Conservation (phyloP, 1,140 invertebrate species). For the Phymastichus coffea region DNA sequence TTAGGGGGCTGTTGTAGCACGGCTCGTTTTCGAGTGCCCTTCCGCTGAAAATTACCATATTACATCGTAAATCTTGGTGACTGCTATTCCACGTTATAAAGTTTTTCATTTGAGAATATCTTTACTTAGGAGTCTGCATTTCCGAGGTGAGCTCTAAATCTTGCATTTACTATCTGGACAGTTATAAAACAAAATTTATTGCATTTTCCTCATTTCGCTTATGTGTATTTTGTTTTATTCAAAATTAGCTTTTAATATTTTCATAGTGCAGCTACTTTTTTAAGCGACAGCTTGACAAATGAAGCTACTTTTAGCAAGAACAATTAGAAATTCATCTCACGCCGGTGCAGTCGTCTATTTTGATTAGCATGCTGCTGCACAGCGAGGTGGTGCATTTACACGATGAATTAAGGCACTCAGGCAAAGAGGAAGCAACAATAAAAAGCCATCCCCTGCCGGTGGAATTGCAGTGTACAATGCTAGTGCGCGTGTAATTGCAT, state of each 20-base stretch:
- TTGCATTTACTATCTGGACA: too few species aligned
- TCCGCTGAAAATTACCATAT: constrained; percentile 20
- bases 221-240: neutral
- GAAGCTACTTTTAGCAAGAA: neutral
- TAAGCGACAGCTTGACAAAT: too few species aligned
- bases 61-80: constrained; percentile 15
- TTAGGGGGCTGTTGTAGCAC: neutral
- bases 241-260: too few species aligned
- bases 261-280: too few species aligned
- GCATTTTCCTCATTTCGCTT: too few species aligned
- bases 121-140: neutral
- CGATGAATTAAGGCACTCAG: constrained; percentile 20
- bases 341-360: constrained; percentile 13
- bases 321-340: constrained; percentile 3
- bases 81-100: constrained; percentile 10
- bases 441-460: constrained; percentile 11
- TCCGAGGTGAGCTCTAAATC: neutral
- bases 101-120: constrained; percentile 14
- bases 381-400: constrained; percentile 17
- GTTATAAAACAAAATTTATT: too few species aligned
- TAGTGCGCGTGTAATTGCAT: constrained; percentile 13
- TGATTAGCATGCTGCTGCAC: constrained; percentile 7
- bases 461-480: constrained; percentile 12
- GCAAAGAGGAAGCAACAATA: constrained; percentile 6
- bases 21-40: neutral